Evolutionary conservation across 1,140 invertebrate species (phyloP).

Genomic region (Mactra quadrangularis): DNA sequence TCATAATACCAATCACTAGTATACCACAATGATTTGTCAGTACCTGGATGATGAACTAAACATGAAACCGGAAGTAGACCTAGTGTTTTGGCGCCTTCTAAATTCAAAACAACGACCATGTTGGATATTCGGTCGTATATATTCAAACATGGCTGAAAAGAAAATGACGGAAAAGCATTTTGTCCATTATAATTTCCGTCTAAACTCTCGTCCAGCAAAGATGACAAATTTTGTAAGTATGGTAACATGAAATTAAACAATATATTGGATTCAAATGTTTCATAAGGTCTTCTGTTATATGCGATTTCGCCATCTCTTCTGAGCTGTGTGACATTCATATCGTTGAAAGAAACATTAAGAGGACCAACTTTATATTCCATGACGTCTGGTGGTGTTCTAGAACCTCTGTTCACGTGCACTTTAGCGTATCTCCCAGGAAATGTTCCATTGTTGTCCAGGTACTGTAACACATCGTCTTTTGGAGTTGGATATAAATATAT

Average conservation of each 20-base stretch:
- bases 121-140: slow-evolving; percentile 14
- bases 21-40: slow-evolving; percentile 22
- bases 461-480: slow-evolving; percentile 69
- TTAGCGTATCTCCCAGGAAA: slow-evolving; percentile 70
- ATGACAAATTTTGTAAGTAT: not conserved
- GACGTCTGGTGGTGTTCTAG: slow-evolving; percentile 60
- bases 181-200: not conserved
- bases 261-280: not conserved
- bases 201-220: slow-evolving; percentile 28
- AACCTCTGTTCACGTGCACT: slow-evolving; percentile 71
- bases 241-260: not conserved
- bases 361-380: slow-evolving; percentile 76
- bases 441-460: slow-evolving; percentile 64
- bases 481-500: slow-evolving; percentile 66
- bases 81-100: not conserved
- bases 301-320: slow-evolving; percentile 25
- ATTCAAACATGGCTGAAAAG: not conserved
- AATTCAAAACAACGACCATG: not conserved
- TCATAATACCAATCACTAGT: slow-evolving; percentile 20
- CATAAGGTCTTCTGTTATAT: slow-evolving; percentile 20
- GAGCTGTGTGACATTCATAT: slow-evolving; percentile 6
- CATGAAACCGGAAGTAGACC: slow-evolving; percentile 26
- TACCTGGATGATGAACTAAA: slow-evolving; percentile 28
- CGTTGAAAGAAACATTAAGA: slow-evolving; percentile 33
- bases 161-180: not conserved